Conservation (phyloP, 1,140 invertebrate species). For the Rhopalosiphum padi region DNA sequence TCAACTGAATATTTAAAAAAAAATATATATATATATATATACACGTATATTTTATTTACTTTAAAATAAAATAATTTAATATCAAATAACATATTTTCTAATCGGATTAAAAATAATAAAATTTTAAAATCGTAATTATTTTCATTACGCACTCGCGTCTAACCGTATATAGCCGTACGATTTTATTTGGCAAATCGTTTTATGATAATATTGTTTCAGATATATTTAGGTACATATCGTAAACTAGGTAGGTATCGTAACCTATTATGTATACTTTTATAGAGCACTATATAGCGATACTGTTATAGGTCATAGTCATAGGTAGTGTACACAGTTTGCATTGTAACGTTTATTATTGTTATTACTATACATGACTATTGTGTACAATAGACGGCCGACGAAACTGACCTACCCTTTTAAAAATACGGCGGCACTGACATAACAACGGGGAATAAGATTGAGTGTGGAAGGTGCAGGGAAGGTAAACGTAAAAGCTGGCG, state of each 20-base stretch:
- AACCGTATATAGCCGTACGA: not conserved
- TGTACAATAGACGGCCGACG: not conserved
- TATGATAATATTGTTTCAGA: not conserved
- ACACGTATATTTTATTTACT: not conserved
- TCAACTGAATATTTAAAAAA: not conserved
- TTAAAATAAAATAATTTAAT: not conserved
- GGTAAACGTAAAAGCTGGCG: slow-evolving; percentile 22
- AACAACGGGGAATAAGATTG: not conserved
- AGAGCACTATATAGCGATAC: not conserved
- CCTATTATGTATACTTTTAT: too few species aligned
- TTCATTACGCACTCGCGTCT: not conserved
- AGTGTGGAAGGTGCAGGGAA: not conserved
- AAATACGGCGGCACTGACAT: not conserved
- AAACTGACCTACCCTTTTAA: slow-evolving; percentile 49
- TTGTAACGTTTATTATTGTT: not conserved
- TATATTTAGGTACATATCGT: too few species aligned
- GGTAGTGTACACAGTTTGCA: not conserved
- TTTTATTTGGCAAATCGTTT: not conserved
- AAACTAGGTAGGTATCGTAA: too few species aligned
- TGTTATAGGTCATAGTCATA: not conserved
- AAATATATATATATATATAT: too few species aligned
- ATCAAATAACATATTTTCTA: not conserved
- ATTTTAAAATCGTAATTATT: not conserved
- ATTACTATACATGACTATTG: not conserved
- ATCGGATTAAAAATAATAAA: not conserved